A percentile compares a stretch with the other conserved stretches of the same genome.
Conservation (phyloP, 2,113 vertebrate species). For the Neogobius melanostomus region DNA sequence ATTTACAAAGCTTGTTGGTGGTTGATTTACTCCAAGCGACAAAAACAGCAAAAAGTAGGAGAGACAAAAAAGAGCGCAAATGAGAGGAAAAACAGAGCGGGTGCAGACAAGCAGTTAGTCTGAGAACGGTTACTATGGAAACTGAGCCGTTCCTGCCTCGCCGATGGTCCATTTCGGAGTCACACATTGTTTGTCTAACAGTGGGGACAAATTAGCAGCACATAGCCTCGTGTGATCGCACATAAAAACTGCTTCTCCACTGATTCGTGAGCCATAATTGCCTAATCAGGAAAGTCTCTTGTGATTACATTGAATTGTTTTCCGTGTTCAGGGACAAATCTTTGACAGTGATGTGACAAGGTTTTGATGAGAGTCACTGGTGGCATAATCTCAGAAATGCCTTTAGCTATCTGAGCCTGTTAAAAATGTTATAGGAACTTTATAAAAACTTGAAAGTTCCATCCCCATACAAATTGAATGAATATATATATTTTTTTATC, state of each 20-base stretch:
- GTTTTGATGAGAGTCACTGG: background rate
- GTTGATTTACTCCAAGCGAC: slow-evolving; percentile 17
- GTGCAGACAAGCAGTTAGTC: slow-evolving; percentile 51
- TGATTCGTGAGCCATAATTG: background rate
- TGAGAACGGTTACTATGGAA: slow-evolving; percentile 76
- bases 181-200: slow-evolving; percentile 57
- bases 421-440: too few relatives aligned
- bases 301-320: slow-evolving; percentile 2
- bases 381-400: too few relatives aligned
- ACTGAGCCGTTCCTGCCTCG: slow-evolving; percentile 60
- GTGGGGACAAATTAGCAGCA: slow-evolving; percentile 54
- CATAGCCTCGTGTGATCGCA: slow-evolving; percentile 18
- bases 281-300: slow-evolving; percentile 2
- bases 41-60: slow-evolving; percentile 22
- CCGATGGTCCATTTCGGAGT: slow-evolving; percentile 51
- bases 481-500: too few relatives aligned
- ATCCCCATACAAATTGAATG: too few relatives aligned
- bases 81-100: slow-evolving; percentile 31
- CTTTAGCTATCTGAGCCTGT: too few relatives aligned
- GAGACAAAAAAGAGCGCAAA: slow-evolving; percentile 35
- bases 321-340: background rate
- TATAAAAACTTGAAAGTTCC: too few relatives aligned
- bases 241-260: background rate
- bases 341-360: background rate
- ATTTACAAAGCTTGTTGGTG: slow-evolving; percentile 19